phyloP scores from a whole-genome alignment of 2,113 vertebrate species.

The Xiphophorus couchianus region DNA sequence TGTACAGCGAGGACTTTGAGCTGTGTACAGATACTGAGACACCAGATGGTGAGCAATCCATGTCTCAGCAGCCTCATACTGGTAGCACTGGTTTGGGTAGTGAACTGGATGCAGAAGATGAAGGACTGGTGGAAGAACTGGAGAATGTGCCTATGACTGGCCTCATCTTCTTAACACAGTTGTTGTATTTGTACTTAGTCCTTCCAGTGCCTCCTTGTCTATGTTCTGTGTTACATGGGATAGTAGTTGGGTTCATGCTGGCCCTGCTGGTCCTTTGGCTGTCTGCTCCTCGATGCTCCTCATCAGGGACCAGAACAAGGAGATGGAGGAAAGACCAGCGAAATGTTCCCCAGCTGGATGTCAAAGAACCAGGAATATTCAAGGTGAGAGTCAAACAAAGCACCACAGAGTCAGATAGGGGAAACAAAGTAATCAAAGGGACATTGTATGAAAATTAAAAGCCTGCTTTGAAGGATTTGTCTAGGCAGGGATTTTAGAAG shows the following conservation, averaged over 20 bases:
- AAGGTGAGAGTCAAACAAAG: conserved; percentile 83
- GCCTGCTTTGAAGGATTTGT: too few relatives aligned
- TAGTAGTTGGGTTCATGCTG: conserved; percentile 90
- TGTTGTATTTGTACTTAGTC: conserved; percentile 92
- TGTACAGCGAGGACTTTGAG: conserved; percentile 93
- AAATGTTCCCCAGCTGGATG: conserved; percentile 84
- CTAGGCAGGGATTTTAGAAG: too few relatives aligned
- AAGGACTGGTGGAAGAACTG: conserved; percentile 69
- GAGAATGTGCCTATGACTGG: conserved; percentile 84
- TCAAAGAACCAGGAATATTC: conserved; percentile 91
- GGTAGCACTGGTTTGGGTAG: conserved; percentile 75
- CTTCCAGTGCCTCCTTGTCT: conserved; percentile 89
- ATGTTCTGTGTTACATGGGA: conserved; percentile 87
- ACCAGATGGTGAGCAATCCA: conserved; percentile 73
- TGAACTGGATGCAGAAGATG: conserved; percentile 81
- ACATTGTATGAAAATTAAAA: not conserved
- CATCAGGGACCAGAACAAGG: conserved; percentile 57
- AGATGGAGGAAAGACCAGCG: conserved; percentile 69
- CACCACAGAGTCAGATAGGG: not conserved
- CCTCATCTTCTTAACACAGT: conserved; percentile 85
- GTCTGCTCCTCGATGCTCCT: conserved; percentile 82
- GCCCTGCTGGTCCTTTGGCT: conserved; percentile 92
- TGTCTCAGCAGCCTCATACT: conserved; percentile 66
- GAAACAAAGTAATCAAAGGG: not conserved
- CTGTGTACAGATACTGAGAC: conserved; percentile 85